Evolutionary conservation across 2,797 vertebrate species (phyloP).

Genomic region (Meda fulgida): DNA sequence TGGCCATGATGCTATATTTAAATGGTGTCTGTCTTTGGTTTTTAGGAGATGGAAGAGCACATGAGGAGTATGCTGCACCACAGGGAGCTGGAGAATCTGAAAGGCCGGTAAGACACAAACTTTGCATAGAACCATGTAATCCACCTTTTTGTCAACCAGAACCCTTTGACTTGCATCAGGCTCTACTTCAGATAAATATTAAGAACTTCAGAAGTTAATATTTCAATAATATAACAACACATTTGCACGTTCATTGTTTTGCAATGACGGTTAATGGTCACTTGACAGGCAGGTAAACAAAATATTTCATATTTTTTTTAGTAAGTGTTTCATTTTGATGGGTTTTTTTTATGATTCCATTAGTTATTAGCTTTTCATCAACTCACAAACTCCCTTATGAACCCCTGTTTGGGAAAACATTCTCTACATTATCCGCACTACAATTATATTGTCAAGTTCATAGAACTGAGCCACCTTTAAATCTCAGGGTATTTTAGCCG

Average conservation of each 20-base stretch:
- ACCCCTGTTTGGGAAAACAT: not conserved
- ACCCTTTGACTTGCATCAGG: not conserved
- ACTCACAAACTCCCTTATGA: not conserved
- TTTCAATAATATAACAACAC: conserved; percentile 2
- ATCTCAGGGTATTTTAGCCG: not conserved
- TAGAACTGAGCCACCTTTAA: not conserved
- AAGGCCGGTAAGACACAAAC: conserved; percentile 86
- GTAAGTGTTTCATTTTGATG: not conserved
- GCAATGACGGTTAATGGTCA: not conserved
- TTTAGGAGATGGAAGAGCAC: conserved; percentile 96
- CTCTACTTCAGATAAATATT: not conserved
- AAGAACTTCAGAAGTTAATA: not conserved
- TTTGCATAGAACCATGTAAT: not conserved
- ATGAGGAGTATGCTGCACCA: conserved; percentile 99
- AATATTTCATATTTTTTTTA: not conserved
- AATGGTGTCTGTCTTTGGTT: not conserved
- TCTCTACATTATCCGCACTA: not conserved
- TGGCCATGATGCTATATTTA: not conserved
- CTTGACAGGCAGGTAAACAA: not conserved
- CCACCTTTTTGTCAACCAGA: not conserved
- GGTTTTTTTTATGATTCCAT: not conserved
- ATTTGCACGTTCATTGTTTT: not conserved
- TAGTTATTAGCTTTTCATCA: not conserved
- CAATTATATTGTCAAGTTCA: not conserved
- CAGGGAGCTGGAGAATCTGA: conserved; percentile 95